phyloP scores from a whole-genome alignment of 2,113 vertebrate genomes.

The Piaya cayana region DNA sequence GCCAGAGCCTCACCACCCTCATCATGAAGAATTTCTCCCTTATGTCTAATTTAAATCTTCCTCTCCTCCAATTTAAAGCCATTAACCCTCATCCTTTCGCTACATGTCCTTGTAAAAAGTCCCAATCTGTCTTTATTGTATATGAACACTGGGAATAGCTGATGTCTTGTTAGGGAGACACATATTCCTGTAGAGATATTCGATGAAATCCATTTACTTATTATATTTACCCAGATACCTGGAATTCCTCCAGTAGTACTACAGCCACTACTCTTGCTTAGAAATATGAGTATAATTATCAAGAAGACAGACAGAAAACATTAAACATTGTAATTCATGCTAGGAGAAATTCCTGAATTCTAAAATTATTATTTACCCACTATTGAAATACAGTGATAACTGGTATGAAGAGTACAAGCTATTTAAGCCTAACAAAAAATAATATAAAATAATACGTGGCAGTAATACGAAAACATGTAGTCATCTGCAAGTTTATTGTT shows the following conservation, averaged over 20 bases:
- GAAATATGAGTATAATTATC: neutral
- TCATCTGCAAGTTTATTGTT: neutral
- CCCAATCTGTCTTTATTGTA: no score
- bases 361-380: neutral
- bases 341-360: neutral
- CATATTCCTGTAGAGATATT: neutral
- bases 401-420: neutral
- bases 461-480: neutral
- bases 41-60: no score
- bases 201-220: neutral
- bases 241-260: neutral
- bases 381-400: neutral
- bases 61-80: no score
- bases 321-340: neutral
- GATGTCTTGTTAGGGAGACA: neutral
- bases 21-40: no score
- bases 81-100: no score
- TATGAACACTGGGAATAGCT: neutral
- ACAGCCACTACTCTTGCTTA: neutral
- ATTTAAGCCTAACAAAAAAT: neutral
- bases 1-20: no score
- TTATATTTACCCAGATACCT: neutral
- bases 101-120: no score
- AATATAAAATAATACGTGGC: neutral
- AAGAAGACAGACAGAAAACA: neutral